Base-by-base conservation (phyloP, 1,140 invertebrate genomes). In the Cheumatopsyche charites region DNA sequence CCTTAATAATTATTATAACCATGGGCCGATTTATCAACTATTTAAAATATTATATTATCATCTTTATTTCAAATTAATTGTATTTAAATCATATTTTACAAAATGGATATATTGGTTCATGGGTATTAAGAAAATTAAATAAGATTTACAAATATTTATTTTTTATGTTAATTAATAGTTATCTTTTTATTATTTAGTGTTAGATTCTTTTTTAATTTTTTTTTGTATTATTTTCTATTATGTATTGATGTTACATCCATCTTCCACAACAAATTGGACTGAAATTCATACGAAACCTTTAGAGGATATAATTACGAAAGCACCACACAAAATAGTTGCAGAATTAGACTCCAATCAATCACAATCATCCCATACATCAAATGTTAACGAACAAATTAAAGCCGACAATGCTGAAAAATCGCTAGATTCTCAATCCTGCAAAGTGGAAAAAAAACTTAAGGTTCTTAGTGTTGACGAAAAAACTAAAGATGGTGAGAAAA, bases 401-500 rank as follows among this genome's bases (percentile, higher is more conserved):
- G 42, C 72, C 1, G 62, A 72, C 4, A 29, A 69, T 6, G 65
- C 58, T 1, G 70, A 75, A 70, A 70, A 66, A 67, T 52, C 25
- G n/a, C 5, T 21, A 1, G 41, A 63, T 67, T 26, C 25, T 41
- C 68, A 70, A 62, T n/a, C 42, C 0, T 17, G 66, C 29, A 69
- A 70, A 42, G 13, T 67, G 3, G 71, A 52, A 43, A 45, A 73
- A 41, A 66, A 47, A 67, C 19, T 70, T 3, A 62, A 68, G 45
- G 62, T 49, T 19, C 26, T 75, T 55, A 42, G 61, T 26, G 62
- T 75, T 21, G 68, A 73, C 45, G 72, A 73, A 26, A 67, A 42
- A 67, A 72, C 67, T 71, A 70, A 71, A 73, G 74, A 72, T 25
- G 74, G 74, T 75, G 74, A 75, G 74, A 58, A 36, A 47, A 15